phyloP scores from a whole-genome alignment of 2,113 vertebrate genomes.

The Zeus faber region DNA sequence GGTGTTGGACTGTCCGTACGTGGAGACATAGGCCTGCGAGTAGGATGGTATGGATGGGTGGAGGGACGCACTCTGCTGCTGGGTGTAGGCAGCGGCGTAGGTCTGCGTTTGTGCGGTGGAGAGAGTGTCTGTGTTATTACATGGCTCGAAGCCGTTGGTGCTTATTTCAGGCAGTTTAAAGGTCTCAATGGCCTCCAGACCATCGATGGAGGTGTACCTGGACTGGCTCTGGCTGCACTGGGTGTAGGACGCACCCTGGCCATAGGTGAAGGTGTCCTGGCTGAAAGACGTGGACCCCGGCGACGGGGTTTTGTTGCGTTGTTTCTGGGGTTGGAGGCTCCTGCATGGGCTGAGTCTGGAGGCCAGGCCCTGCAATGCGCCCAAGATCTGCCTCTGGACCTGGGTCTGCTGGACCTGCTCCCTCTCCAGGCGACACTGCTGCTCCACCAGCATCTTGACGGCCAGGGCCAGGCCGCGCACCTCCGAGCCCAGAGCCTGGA shows the following conservation, averaged over 20 bases:
- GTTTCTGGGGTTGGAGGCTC: slow-evolving; percentile 44
- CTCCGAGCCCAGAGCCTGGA: slow-evolving; percentile 73
- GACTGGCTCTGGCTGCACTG: slow-evolving; percentile 66
- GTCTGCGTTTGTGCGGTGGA: slow-evolving; percentile 50
- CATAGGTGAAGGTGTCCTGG: slow-evolving; percentile 58
- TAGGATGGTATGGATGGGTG: slow-evolving; percentile 52
- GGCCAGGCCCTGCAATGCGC: slow-evolving; percentile 75
- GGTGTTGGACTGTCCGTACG: slow-evolving; percentile 55
- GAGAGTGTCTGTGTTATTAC: slow-evolving; percentile 55
- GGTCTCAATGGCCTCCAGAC: slow-evolving; percentile 59
- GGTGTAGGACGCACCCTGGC: slow-evolving; percentile 65
- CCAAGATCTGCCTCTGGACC: slow-evolving; percentile 82
- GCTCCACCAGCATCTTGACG: slow-evolving; percentile 73
- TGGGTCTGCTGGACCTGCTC: slow-evolving; percentile 82
- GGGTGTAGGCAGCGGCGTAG: slow-evolving; percentile 50
- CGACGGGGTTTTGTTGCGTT: slow-evolving; percentile 52
- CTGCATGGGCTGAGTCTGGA: slow-evolving; percentile 55
- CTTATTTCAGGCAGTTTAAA: slow-evolving; percentile 68
- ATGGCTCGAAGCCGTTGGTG: slow-evolving; percentile 68
- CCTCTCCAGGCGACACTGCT: slow-evolving; percentile 73
- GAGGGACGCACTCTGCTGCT: slow-evolving; percentile 53
- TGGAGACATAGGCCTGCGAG: slow-evolving; percentile 46
- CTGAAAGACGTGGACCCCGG: slow-evolving; percentile 60
- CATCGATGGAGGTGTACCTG: slow-evolving; percentile 59
- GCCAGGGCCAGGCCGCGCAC: slow-evolving; percentile 74